These are phyloP conservation scores for Lonchura striata DNA, from an alignment of 2,113 vertebrate genomes.

Conservation along the genomic window DNA sequence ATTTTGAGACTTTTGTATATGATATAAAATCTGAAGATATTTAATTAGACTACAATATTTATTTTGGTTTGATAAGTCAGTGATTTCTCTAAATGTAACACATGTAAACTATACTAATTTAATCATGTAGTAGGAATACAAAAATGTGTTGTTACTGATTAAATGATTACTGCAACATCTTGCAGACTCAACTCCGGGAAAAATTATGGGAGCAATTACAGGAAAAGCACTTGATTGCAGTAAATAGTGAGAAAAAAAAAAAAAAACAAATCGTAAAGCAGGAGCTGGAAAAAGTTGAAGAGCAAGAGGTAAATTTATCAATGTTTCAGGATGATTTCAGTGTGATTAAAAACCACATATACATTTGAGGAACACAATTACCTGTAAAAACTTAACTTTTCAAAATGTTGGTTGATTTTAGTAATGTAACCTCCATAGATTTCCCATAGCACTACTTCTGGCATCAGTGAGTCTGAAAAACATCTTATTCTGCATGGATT, in stretches of 20 bases:
- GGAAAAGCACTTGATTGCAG: constrained; percentile 21
- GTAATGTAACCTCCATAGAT: neutral
- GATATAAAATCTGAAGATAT: neutral
- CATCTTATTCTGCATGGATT: neutral
- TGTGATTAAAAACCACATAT: neutral
- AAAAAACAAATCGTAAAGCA: neutral
- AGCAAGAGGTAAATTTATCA: neutral
- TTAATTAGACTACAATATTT: constrained; percentile 35
- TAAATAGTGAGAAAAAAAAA: neutral
- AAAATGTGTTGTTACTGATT: constrained; percentile 48
- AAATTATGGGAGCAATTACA: constrained; percentile 45
- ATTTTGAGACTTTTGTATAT: neutral
- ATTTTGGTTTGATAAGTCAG: constrained; percentile 32
- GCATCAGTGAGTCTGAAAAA: neutral
- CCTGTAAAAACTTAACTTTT: neutral
- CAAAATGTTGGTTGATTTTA: neutral
- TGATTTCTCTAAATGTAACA: constrained; percentile 29
- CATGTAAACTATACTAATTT: constrained; percentile 38
- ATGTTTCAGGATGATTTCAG: neutral
- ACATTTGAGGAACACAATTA: neutral
- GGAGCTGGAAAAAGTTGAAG: neutral
- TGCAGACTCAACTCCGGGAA: constrained; percentile 4
- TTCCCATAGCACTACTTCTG: neutral
- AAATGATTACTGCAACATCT: constrained; percentile 43
- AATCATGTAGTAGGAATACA: constrained; percentile 18